Percentiles rank a stretch among this genome's conserved stretches.
phyloP scores from a whole-genome alignment of 2,888 invertebrate genomes.

The Temnothorax ravouxi region DNA sequence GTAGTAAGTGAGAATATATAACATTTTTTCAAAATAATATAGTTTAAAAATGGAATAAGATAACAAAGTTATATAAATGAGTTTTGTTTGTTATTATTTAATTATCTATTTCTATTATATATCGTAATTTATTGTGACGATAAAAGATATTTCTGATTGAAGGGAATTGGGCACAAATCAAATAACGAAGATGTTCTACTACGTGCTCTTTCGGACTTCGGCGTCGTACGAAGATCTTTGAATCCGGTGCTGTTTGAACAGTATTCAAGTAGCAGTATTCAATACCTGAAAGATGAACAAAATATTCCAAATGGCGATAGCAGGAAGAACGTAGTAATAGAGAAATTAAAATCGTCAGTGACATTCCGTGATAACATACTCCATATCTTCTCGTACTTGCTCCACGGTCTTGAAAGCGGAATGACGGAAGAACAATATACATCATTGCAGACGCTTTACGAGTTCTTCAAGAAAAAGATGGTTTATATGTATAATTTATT shows the following conservation, averaged over 20 bases:
- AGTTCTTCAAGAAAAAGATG: conserved; percentile 63
- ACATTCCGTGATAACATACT: conserved; percentile 70
- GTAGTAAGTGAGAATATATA: conserved; percentile 25
- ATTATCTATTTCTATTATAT: background rate
- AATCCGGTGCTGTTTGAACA: background rate
- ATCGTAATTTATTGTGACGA: background rate
- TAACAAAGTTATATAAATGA: background rate
- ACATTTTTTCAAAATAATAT: background rate
- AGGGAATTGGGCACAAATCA: background rate
- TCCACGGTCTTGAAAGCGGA: conserved; percentile 58
- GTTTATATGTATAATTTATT: conserved; percentile 65
- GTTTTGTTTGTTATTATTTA: background rate
- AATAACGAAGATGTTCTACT: background rate
- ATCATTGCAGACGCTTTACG: conserved; percentile 66
- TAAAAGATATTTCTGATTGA: conserved; percentile 22
- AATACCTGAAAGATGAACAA: background rate
- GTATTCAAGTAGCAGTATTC: background rate
- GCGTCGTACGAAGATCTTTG: conserved; percentile 35
- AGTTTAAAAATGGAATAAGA: background rate
- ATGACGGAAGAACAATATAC: conserved; percentile 67
- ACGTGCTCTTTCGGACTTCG: conserved; percentile 21
- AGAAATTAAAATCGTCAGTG: conserved; percentile 41
- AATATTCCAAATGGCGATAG: background rate
- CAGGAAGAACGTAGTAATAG: conserved; percentile 8
- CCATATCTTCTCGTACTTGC: conserved; percentile 69